Conservation (phyloP, 2,797 vertebrate species). For the Channallabes apus region DNA sequence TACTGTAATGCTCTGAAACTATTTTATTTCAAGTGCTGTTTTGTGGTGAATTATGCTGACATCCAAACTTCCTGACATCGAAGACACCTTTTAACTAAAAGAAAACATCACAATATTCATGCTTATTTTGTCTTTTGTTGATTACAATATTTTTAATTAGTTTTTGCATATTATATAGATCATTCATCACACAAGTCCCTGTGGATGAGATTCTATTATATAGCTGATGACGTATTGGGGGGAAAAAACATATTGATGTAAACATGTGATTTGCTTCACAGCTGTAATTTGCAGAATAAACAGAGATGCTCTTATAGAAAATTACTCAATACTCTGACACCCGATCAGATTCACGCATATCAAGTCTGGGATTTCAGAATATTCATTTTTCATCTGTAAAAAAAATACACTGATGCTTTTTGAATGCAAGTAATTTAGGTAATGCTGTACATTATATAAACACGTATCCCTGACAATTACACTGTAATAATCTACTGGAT, state of each 20-base stretch:
- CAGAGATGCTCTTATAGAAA: background rate
- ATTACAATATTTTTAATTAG: background rate
- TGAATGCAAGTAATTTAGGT: background rate
- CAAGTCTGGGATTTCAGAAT: background rate
- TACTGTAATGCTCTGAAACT: background rate
- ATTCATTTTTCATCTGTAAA: background rate
- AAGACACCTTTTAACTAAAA: background rate
- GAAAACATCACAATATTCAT: background rate
- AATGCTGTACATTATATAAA: background rate
- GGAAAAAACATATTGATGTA: background rate
- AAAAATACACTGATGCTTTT: background rate
- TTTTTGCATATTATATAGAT: slow-evolving; percentile 6
- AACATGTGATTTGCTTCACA: background rate
- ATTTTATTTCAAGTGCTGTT: background rate
- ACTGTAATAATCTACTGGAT: background rate
- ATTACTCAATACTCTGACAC: background rate
- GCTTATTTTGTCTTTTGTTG: background rate
- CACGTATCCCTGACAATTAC: background rate
- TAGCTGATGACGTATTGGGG: background rate
- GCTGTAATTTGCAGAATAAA: background rate
- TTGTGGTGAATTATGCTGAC: background rate
- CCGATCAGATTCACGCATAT: background rate
- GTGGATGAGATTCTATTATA: background rate
- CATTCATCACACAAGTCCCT: background rate
- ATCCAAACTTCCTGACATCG: background rate